Base-by-base conservation (phyloP, 1,140 invertebrate genomes). In the Neuroterus valhalla region DNA sequence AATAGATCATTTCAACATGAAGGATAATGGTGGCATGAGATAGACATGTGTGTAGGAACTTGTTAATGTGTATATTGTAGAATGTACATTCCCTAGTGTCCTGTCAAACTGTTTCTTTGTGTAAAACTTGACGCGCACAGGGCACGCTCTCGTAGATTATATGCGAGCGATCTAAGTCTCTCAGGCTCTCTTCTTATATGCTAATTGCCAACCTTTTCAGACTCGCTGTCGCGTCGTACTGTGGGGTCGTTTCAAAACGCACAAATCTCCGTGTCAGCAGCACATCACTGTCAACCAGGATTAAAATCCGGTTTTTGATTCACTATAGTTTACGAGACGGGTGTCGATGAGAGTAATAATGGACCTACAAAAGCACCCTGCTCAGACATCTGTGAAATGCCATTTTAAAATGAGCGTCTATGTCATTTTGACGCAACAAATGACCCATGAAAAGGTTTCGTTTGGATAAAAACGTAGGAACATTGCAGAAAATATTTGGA, bases 251-350 rank as follows among this genome's bases (percentile, higher is more conserved):
- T 80, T 62, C 52, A 62, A 62, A 62, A 62, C 79, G 74, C 66
- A 45, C 77, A 81, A 75, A 82, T 85, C 81, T 82, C 79, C 74
- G 81, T 77, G 84, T 85, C 84, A 83, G 81, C 82, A 70, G 77
- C 82, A 83, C 82, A 81, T 84, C 84, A 85, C 80, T 82, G 84
- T 85, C 84, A 84, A 44, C 42, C 31, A 48, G 78, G 84, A 83
- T 84, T 85, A 82, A 83, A 84, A 82, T 83, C 77, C 82, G 78
- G 81, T 79, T 79, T 78, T 71, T 72, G 62, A 80, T 82, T 82
- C 79, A 79, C 76, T 66, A 46, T 70, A 52, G n/a, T 66, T 55
- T 23, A 31, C 21, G 31, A 31, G 55, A 62, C 55, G 55, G 55
- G 55, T 72, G 69, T 74, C 71, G 74, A 80, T 78, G 78, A 82